Conservation (phyloP, 1,140 invertebrate genomes). For the Drosophila melanica region DNA sequence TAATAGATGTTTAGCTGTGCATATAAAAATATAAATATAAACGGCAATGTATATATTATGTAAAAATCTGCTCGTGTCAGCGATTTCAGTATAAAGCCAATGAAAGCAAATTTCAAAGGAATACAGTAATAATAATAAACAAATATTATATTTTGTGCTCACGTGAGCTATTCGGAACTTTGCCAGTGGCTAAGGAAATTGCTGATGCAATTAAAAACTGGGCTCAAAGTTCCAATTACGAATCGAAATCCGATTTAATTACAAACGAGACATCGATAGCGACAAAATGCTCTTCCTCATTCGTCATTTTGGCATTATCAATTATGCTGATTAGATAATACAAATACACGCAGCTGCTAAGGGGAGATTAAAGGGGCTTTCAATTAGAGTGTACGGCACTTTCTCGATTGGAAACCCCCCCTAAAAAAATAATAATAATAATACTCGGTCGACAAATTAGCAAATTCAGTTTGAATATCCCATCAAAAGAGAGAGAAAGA, state of each 20-base stretch:
- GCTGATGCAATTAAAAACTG: constrained; percentile 27
- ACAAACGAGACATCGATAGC: constrained; percentile 45
- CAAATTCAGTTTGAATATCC: too few relatives aligned
- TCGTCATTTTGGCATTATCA: constrained; percentile 27
- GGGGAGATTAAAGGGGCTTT: neutral
- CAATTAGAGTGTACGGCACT: constrained; percentile 8
- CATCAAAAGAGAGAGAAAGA: too few relatives aligned
- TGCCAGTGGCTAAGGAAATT: constrained; percentile 13
- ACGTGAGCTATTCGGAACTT: constrained; percentile 63
- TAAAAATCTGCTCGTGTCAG: constrained; percentile 7
- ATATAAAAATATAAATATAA: constrained; percentile 24
- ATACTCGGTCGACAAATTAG: neutral
- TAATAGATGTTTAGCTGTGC: constrained; percentile 26
- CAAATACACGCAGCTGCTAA: neutral
- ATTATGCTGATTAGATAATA: constrained; percentile 51
- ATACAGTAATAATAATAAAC: too few relatives aligned
- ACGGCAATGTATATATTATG: constrained; percentile 51
- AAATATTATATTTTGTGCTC: constrained; percentile 26
- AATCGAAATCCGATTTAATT: constrained; percentile 42
- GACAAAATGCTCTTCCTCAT: constrained; percentile 12
- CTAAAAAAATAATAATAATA: constrained; percentile 13
- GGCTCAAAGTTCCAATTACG: constrained; percentile 34
- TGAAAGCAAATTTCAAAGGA: neutral
- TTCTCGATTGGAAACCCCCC: constrained; percentile 5
- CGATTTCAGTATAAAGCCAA: constrained; percentile 14